Percentiles rank a stretch among this genome's conserved stretches.
Evolutionary conservation across 2,888 invertebrate genomes (phyloP).

Genomic region (Caenorhabditis drosophilae): DNA sequence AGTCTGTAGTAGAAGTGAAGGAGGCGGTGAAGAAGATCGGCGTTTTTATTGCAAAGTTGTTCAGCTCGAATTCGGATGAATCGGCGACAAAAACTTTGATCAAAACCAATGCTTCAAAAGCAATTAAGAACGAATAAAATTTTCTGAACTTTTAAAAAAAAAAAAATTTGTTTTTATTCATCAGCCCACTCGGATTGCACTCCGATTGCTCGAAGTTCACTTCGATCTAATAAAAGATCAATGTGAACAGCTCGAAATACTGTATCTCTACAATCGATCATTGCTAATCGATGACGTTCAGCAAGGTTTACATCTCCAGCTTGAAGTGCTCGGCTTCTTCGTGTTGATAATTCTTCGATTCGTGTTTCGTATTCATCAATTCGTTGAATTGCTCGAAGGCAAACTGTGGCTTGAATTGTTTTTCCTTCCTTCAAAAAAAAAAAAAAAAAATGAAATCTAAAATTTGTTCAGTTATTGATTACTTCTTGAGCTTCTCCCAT

Average conservation of each 20-base stretch:
- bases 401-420: slow-evolving; percentile 53
- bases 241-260: slow-evolving; percentile 58
- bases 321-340: slow-evolving; percentile 47
- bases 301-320: slow-evolving; percentile 50
- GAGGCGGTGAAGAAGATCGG: slow-evolving; percentile 18
- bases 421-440: slow-evolving; percentile 44
- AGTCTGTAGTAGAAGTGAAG: slow-evolving; percentile 21
- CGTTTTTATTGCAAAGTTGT: too few species aligned
- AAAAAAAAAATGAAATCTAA: not conserved
- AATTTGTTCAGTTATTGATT: not conserved
- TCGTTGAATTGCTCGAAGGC: slow-evolving; percentile 54
- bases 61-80: not conserved
- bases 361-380: slow-evolving; percentile 57
- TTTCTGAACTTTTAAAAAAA: too few species aligned
- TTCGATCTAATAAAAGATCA: slow-evolving; percentile 52
- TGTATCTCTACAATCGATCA: slow-evolving; percentile 61
- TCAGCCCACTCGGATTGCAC: slow-evolving; percentile 45
- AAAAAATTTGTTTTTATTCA: slow-evolving; percentile 1
- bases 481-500: slow-evolving; percentile 40
- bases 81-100: too few species aligned
- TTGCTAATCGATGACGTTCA: slow-evolving; percentile 49
- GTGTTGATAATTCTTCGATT: slow-evolving; percentile 46
- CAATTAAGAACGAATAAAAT: too few species aligned
- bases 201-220: slow-evolving; percentile 47
- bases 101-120: too few species aligned